These are phyloP conservation scores for Drymodes brunneopygia DNA, from an alignment of 2,113 vertebrate genomes.

Conservation along the genomic window DNA sequence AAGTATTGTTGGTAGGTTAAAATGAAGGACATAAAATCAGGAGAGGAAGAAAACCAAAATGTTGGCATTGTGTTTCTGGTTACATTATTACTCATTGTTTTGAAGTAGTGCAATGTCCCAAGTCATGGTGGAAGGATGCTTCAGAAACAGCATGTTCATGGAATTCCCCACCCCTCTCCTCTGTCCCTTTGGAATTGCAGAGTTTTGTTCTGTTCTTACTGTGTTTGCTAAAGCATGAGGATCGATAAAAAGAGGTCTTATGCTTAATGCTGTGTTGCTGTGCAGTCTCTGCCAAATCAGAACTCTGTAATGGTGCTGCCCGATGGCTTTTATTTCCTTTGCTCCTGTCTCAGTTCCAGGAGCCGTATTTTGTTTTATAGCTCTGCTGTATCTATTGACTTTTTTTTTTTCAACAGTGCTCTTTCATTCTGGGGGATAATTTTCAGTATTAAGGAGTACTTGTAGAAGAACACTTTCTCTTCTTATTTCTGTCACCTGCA, in stretches of 20 bases:
- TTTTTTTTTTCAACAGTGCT: not conserved
- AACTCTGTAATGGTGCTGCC: not conserved
- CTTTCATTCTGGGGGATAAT: not conserved
- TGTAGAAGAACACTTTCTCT: not conserved
- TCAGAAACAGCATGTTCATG: not conserved
- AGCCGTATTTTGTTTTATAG: not conserved
- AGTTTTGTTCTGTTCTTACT: not conserved
- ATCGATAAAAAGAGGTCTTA: not conserved
- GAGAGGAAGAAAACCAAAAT: not conserved
- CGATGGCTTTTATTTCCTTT: not conserved
- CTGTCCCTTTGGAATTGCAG: not conserved
- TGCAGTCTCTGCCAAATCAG: not conserved
- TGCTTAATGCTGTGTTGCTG: not conserved
- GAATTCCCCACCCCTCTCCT: not conserved
- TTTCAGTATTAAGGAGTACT: not conserved
- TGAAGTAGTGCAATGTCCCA: not conserved
- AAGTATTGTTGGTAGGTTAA: not conserved
- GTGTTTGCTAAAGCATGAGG: not conserved
- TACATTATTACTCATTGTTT: not conserved
- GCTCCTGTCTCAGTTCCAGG: not conserved
- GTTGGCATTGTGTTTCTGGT: not conserved
- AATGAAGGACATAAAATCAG: not conserved
- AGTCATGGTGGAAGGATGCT: not conserved
- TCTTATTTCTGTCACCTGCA: not conserved
- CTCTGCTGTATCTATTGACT: not conserved